Percentiles rank a stretch among this genome's conserved stretches.
These are phyloP conservation scores for Melieria omissa DNA, from an alignment of 2,888 invertebrate species.

Conservation along the genomic window DNA sequence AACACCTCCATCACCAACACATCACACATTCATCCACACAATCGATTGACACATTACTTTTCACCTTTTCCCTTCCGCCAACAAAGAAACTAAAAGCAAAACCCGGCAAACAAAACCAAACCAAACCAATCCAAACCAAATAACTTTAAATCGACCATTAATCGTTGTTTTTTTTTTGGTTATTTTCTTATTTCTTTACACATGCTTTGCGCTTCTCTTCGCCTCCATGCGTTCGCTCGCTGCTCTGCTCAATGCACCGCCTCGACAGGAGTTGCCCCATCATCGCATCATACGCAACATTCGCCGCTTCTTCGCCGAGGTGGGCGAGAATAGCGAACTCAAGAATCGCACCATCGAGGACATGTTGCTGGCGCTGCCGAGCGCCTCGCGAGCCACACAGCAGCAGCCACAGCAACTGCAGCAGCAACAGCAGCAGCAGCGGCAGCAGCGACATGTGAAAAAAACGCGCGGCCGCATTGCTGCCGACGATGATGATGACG, in stretches of 20 bases:
- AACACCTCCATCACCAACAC: no score
- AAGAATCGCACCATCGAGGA: constrained; percentile 64
- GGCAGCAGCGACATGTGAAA: no score
- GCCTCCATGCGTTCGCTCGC: background rate
- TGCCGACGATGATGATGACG: constrained; percentile 9
- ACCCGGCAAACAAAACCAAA: no score
- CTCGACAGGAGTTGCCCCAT: constrained; percentile 70
- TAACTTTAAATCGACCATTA: constrained; percentile 6
- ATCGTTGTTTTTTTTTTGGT: no score
- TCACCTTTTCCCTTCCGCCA: no score
- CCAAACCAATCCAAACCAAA: background rate
- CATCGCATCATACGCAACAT: constrained; percentile 73
- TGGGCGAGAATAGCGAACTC: constrained; percentile 63
- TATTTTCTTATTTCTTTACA: constrained; percentile 36
- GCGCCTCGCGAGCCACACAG: constrained; percentile 48
- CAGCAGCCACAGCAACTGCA: background rate
- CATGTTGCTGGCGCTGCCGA: constrained; percentile 64
- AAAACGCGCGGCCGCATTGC: no score
- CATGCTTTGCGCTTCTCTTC: constrained; percentile 11
- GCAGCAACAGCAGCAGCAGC: no score
- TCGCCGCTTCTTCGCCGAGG: constrained; percentile 66
- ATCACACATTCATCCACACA: no score
- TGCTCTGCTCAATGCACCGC: background rate
- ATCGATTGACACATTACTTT: no score
- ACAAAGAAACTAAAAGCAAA: background rate